Percentiles rank a stretch among this genome's conserved stretches.
Conservation (phyloP, 2,888 invertebrate species). For the Chaetoderma sp. region DNA sequence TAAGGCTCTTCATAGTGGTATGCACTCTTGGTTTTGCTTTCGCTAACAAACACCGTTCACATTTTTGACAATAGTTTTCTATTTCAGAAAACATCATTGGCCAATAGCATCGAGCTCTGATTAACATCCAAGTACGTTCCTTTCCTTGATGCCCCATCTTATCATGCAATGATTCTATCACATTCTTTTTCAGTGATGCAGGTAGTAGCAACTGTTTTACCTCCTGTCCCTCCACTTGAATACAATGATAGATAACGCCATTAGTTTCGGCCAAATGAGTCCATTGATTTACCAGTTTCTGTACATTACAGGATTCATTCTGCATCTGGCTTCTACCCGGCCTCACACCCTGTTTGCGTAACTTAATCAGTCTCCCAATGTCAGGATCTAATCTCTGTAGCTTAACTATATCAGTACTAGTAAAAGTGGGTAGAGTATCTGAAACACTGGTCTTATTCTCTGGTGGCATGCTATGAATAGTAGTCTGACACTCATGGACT, state of each 20-base stretch:
- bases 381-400: not conserved
- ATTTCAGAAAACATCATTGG: slow-evolving; percentile 17
- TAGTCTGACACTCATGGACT: too few species aligned
- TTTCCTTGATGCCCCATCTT: slow-evolving; percentile 12
- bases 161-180: slow-evolving; percentile 5
- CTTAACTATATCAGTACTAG: not conserved
- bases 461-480: too few species aligned
- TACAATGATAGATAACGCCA: slow-evolving; percentile 1
- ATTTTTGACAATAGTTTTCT: not conserved
- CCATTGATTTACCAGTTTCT: not conserved
- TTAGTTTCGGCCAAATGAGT: not conserved
- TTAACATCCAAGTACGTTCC: slow-evolving; percentile 11
- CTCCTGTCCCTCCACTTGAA: not conserved
- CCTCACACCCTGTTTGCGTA: not conserved
- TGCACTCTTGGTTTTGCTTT: slow-evolving; percentile 1
- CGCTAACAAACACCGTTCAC: slow-evolving; percentile 18
- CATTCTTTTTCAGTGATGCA: not conserved
- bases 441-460: too few species aligned
- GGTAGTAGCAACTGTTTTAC: slow-evolving; percentile 1
- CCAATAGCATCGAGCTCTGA: slow-evolving; percentile 19
- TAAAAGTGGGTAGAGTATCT: not conserved
- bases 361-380: not conserved
- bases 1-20: not conserved
- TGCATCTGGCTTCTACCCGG: not conserved
- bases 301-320: not conserved